These are phyloP conservation scores for Hymenochirus boettgeri DNA, from an alignment of 2,113 vertebrate species.

Conservation along the genomic window DNA sequence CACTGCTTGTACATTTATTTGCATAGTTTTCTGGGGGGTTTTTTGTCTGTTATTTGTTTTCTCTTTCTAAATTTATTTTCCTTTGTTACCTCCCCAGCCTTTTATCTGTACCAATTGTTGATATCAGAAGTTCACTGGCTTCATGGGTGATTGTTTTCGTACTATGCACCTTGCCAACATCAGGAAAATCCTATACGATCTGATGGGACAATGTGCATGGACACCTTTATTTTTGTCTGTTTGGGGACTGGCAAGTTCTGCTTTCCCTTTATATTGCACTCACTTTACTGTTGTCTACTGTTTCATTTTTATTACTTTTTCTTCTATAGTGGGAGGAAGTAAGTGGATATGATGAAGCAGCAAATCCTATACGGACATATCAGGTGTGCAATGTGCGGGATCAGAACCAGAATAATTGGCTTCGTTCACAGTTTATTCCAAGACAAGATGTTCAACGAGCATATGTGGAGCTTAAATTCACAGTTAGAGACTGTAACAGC, in stretches of 20 bases:
- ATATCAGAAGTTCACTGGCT: too few species aligned
- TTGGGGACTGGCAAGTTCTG: too few species aligned
- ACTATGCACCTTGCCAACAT: too few species aligned
- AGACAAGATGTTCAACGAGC: conserved; percentile 86
- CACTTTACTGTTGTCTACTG: background rate
- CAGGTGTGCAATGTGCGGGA: conserved; percentile 92
- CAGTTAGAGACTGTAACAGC: conserved; percentile 92
- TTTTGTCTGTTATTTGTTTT: background rate
- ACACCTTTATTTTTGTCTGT: background rate
- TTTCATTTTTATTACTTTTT: background rate
- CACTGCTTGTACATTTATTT: too few species aligned
- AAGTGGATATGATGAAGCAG: conserved; percentile 89
- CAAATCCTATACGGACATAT: conserved; percentile 95
- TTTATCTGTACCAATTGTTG: too few species aligned
- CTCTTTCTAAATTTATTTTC: conserved; percentile 6
- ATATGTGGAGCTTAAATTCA: conserved; percentile 95
- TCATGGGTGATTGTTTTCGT: too few species aligned
- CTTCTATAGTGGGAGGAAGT: conserved; percentile 90
- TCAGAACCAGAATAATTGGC: conserved; percentile 94
- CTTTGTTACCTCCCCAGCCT: too few species aligned
- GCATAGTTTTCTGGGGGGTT: too few species aligned
- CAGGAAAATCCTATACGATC: too few species aligned
- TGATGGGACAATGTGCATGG: background rate
- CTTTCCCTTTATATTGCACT: background rate
- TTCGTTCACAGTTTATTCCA: conserved; percentile 87